Evolutionary conservation across 2,113 vertebrate species (phyloP).

Genomic region (Pionites leucogaster): DNA sequence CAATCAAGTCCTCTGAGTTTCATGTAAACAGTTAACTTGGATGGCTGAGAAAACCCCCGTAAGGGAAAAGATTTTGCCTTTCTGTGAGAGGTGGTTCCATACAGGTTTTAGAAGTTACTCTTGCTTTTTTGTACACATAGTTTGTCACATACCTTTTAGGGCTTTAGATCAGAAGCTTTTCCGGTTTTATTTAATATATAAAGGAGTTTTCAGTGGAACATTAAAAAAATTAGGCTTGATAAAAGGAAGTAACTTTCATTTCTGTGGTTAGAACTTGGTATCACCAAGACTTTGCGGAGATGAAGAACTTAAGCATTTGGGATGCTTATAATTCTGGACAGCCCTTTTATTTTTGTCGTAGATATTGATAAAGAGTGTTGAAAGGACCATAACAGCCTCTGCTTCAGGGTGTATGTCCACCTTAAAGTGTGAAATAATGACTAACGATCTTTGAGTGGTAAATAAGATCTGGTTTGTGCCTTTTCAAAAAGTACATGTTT

Average conservation of each 20-base stretch:
- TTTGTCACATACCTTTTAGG: background rate
- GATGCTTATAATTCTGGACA: background rate
- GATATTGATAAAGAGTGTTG: background rate
- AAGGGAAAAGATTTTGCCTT: background rate
- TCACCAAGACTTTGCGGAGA: background rate
- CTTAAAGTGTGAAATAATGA: background rate
- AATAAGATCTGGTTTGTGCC: background rate
- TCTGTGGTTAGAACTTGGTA: background rate
- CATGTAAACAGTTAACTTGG: background rate
- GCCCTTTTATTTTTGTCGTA: background rate
- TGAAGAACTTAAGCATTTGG: background rate
- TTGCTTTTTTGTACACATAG: background rate
- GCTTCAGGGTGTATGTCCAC: background rate
- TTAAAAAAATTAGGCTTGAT: background rate
- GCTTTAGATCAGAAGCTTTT: background rate
- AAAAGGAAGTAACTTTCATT: background rate
- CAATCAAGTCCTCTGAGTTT: background rate
- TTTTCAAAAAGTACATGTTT: background rate
- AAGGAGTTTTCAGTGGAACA: background rate
- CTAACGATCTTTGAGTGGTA: background rate
- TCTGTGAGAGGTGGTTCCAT: background rate
- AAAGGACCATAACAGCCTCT: background rate
- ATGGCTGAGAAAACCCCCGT: background rate
- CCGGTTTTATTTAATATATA: background rate
- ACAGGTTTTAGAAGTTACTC: background rate